Evolutionary conservation across 92 coral and sea anemone species (phyloP), one percentile per base, ranked within the genome.

Genomic region (Desmophyllum pertusum): DNA sequence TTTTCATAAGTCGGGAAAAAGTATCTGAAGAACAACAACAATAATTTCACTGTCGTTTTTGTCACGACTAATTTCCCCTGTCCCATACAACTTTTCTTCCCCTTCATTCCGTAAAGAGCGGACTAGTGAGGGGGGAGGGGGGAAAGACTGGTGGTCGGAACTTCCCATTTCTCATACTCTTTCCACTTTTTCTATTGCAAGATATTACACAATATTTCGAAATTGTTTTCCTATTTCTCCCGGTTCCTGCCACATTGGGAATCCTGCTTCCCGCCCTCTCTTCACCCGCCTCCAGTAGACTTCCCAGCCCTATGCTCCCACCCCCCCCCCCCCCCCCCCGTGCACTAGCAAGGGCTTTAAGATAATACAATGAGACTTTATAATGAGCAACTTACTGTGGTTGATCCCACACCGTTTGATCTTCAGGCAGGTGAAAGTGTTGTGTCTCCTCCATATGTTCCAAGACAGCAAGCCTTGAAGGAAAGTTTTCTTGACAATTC

Each of bases 1-100:
- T 96, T 94, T 77, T 96, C 99, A 38, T 94, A 96, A 6, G 99
- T 96, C 2, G 99, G 94, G 40, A 96, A 96, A 61, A 76, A 96
- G 86, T 96, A 90, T 78, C 99, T 96, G 53, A 40, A 83, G 77
- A 33, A 68, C 45, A 72, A 36, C 19, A 30, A 77, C 57, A 48
- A 69, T 43, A 69, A 77, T 38, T 70, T 37, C 50, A 70, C 7
- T 3, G 31, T 10, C 21, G 11, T 25, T 63, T 19, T 36, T 31
- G 70, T 30, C 70, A 4, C 10, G 21, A 30, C 3, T 4, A 2
- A 1, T 18, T 64, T 27, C 21, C 38, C 10, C 23, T 2, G 39
- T 29, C 13, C 7, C 21, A 6, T 35, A 9, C 10, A 62, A n/a
- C 25, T 3, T 39, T 30, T 33, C 18, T 1, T 14, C 51, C 51